phyloP scores from a whole-genome alignment of 1,140 invertebrate genomes.

The Heliconius congener region DNA sequence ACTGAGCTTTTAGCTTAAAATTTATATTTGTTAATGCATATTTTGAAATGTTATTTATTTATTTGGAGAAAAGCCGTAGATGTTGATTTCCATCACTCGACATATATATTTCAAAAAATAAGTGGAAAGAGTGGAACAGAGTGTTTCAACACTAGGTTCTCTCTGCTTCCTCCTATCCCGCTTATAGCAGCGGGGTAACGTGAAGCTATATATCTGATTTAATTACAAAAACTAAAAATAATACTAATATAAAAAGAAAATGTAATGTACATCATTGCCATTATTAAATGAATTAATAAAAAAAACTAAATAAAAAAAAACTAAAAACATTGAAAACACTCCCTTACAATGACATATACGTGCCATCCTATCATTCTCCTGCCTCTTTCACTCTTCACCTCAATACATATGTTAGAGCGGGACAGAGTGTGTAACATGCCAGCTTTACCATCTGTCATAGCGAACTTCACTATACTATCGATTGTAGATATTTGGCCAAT shows the following conservation, averaged over 20 bases:
- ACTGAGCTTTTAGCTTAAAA: background rate
- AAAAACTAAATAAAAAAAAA: background rate
- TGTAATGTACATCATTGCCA: background rate
- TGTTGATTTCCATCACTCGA: too few relatives aligned
- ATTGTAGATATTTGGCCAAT: conserved; percentile 1
- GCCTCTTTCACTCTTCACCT: background rate
- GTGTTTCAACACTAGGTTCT: too few relatives aligned
- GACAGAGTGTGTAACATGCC: background rate
- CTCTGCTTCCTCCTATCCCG: too few relatives aligned
- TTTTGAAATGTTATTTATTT: background rate
- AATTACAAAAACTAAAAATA: too few relatives aligned
- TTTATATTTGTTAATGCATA: background rate
- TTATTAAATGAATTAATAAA: background rate
- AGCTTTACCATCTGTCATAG: background rate
- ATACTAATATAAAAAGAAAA: background rate
- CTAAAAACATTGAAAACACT: background rate
- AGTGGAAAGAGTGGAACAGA: too few relatives aligned
- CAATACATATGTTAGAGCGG: background rate
- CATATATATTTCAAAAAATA: too few relatives aligned
- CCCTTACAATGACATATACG: background rate
- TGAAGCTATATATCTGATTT: too few relatives aligned
- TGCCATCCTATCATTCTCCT: background rate
- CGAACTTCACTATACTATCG: background rate
- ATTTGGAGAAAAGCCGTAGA: background rate
- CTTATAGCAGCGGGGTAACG: too few relatives aligned